Evolutionary conservation across 2,888 invertebrate species (phyloP), one percentile per base, ranked within the genome.

Genomic region (Acleris literana): DNA sequence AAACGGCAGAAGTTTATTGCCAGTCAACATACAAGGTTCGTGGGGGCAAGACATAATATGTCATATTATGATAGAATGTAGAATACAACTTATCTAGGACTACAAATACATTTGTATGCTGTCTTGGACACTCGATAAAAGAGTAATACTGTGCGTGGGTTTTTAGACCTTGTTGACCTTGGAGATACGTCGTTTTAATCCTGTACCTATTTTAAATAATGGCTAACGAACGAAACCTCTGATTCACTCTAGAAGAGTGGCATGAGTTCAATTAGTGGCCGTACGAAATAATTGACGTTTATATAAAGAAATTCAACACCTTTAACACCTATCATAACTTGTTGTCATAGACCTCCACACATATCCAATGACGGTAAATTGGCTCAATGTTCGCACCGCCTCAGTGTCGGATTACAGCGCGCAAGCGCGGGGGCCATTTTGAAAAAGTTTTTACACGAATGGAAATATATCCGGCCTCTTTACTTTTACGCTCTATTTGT

Each of bases 341-440:
- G 53, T 46, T 53, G 13, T 39, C 39, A 46, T 49, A 18, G 52
- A 66, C 33, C 61, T 62, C 62, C 62, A 56, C 56, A 17, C 56
- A 60, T 65, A 61, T 65, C 60, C 25, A 16, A 51, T 65, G 46
- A 66, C 66, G 57, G 46, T 66, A 66, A 57, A 66, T 66, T 66
- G 66, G 62, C 62, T 57, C 56, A 29, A 60, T 46, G 48, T 29
- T 52, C 49, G 20, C 33, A 70, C 64, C 61, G 70, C 71, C 51
- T 56, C 68, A 60, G 68, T 68, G 65, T 73, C 66, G 66, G 46
- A 69, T 71, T 71, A 58, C 74, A 16, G 44, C 58, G 73, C 70
- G 66, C 69, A 59, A 63, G 64, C 64, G 69, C 51, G 52, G 76
- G 52, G 75, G 80, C 77, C 78, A 76, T 77, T 72, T 77, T 77